These are phyloP conservation scores for Esperia sulphurella DNA, from an alignment of 2,888 invertebrate species.

Conservation along the genomic window DNA sequence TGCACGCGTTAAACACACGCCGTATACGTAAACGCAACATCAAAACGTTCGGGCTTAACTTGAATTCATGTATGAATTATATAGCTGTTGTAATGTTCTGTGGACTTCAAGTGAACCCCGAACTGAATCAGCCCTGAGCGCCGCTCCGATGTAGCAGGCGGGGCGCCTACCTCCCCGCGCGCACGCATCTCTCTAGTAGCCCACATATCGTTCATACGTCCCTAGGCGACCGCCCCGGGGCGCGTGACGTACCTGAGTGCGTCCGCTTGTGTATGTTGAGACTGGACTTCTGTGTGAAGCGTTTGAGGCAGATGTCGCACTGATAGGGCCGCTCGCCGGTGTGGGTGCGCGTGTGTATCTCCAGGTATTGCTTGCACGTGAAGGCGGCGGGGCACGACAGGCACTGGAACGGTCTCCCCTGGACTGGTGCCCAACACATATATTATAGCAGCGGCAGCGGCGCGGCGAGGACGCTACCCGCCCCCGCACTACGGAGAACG, in stretches of 20 bases:
- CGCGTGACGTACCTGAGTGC: conserved; percentile 80
- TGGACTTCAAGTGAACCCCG: background rate
- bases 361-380: conserved; percentile 80
- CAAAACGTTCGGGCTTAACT: conserved; percentile 1
- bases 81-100: background rate
- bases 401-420: conserved; percentile 80
- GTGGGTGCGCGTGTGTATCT: conserved; percentile 82
- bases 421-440: conserved; percentile 78
- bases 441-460: conserved; percentile 73
- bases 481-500: conserved; percentile 67
- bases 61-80: background rate
- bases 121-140: background rate
- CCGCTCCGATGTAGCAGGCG: conserved; percentile 5
- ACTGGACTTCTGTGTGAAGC: conserved; percentile 90
- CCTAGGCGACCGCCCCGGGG: conserved; percentile 22
- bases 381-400: conserved; percentile 80
- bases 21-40: background rate
- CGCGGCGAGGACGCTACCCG: conserved; percentile 63
- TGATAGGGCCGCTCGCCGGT: conserved; percentile 80
- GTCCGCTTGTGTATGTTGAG: conserved; percentile 90
- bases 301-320: conserved; percentile 88
- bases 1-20: background rate
- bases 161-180: conserved; percentile 15
- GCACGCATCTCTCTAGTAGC: conserved; percentile 32
- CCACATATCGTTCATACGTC: conserved; percentile 46